Base-by-base conservation (phyloP, 2,113 vertebrate genomes). In the Meleagris gallopavo region DNA sequence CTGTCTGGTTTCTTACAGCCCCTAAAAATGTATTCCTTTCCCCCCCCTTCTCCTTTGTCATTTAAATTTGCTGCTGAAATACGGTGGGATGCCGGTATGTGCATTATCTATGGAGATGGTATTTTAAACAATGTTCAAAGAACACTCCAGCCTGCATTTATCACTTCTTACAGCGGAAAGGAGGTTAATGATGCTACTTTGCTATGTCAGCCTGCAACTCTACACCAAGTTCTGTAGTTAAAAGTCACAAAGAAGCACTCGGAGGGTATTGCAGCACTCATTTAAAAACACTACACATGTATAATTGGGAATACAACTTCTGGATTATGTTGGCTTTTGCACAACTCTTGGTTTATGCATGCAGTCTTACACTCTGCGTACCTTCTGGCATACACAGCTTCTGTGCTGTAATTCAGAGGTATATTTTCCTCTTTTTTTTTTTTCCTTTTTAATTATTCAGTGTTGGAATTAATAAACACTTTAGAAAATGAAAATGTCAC, bases 401-500 rank as follows among this genome's bases (percentile, higher is more conserved):
- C 46, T 60, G 17, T 58, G 41, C 60, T 9, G 3, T 30, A 83
- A 36, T 52, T 85, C 43, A 27, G 4, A 13, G 5, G 38, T 11
- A 60, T 1, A 27, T 38, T 89, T 86, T 58, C n/a, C 54, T 79
- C 34, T 19, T 34, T 21, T 76, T 77, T 52, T 52, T 52, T 61
- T 66, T 60, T 8, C 55, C 34, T 66, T 71, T 93, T 83, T 70
- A 74, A 86, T 93, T 88, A 93, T 86, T 94, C 82, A 75, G 64
- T 46, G 55, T 72, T 15, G 0, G 83, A 94, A 88, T 88, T 89
- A 94, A 93, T 86, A 78, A 94, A 88, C 30, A 69, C 57, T 57
- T 83, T 86, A 83, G 85, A 74, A 87, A 93, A 89, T 36, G 19
- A 95, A 89, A 95, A 75, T 69, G 76, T 81, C 88, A 86, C 8